Base-by-base conservation (phyloP, 2,797 vertebrate genomes). In the Karalla daura region DNA sequence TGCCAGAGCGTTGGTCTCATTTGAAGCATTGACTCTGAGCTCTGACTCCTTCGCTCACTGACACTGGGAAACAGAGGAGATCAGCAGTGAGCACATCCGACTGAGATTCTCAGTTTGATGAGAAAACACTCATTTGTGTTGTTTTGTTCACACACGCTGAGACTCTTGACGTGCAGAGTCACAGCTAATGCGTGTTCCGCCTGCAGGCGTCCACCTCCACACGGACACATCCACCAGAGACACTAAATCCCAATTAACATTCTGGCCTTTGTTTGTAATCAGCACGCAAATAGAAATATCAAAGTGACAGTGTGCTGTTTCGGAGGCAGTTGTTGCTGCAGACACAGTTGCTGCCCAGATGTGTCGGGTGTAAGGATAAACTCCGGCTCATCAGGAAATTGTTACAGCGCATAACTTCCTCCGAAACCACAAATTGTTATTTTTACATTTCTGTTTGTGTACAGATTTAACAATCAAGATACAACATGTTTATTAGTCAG, bases 381-480 rank as follows among this genome's bases (percentile, higher is more conserved):
- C 23, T 54, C 18, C 2, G 28, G 49, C 11, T 37, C 21, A 15
- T 37, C 50, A 36, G 33, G 49, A 36, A 52, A 52, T 36, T 36
- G n/a, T 40, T 14, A 20, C 6, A 55, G 53, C 11, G n/a, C 24
- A 32, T 32, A 39, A 37, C 7, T 43, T 39, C 37, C 25, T 20
- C 21, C 23, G 39, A 56, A 30, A 43, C n/a, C 37, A 56, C n/a
- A 30, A 25, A 17, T 4, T 37, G 24, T 30, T 37, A 17, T 36
- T 36, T 35, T 7, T 35, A 36, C 49, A 15, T 30, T 20, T 43
- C 36, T 30, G 53, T 43, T 21, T 41, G 53, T 56, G 27, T 56
- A 43, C 8, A 32, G 12, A 13, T 33, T 30, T 33, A 43, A 55
- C 37, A 30, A 17, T 8, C 14, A 23, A 15, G 17, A 15, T 23